Evolutionary conservation across 2,888 invertebrate species (phyloP), one percentile per base, ranked within the genome.

Genomic region (Chrysodeixis includens): DNA sequence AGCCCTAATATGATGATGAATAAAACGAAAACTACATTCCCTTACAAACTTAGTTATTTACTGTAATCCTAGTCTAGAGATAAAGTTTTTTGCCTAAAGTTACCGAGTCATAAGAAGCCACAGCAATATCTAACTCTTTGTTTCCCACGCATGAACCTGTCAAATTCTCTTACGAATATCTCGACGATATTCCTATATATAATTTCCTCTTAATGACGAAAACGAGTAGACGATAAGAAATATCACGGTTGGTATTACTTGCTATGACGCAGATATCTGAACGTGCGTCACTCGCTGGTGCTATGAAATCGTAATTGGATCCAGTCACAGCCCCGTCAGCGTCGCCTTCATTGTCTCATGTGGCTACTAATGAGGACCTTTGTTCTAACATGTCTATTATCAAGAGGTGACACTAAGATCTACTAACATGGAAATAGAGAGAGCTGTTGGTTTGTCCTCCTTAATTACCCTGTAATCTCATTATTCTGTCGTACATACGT

Each of bases 281-380:
- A 32, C 62, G 57, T 75, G 61, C 76, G 70, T 66, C 70, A 63
- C 51, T 54, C 44, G 57, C 60, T 70, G 69, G 66, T 40, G 70
- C 62, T 76, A 65, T 76, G 66, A 70, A 76, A 70, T 65, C 57
- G 66, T 76, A 76, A 76, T 76, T 76, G 54, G 77, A 76, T 74
- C 56, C 77, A 76, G 59, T 73, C 62, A 63, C 54, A 53, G 66
- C 61, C 55, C 44, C 22, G 62, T 46, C 54, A 69, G 58, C 64
- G 44, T 53, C 59, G 30, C 51, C 53, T 44, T 40, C 62, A 59
- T 71, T 75, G 68, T 75, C 75, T 70, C 57, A 62, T 69, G 22
- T 30, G 30, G 18, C 52, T 8, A 40, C 57, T 60, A 66, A 71
- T 66, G 66, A 70, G 30, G 54, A 57, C 30, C 30, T 60, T 54